Base-by-base conservation (phyloP, 2,113 vertebrate species). In the Raja brachyura region DNA sequence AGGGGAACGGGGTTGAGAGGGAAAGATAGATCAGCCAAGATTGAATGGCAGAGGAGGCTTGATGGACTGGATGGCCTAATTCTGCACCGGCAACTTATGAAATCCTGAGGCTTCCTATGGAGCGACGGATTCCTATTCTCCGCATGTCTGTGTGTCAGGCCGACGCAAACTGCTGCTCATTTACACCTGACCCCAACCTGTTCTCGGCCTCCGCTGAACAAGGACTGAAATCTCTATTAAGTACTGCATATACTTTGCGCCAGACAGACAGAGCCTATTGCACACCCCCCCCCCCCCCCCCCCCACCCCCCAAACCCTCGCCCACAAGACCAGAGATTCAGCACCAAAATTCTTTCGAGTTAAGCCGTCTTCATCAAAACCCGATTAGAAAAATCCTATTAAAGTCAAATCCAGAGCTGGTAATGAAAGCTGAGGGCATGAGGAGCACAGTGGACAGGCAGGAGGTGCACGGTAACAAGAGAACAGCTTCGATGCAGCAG, bases 301-400 rank as follows among this genome's bases (percentile, higher is more conserved):
- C n/a, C 63, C n/a, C n/a, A n/a, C 28, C 83, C 59, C n/a, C 63
- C 83, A n/a, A n/a, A n/a, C 83, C 59, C n/a, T 63, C 83, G 59
- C 16, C 28, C 59, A 88, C 59, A 28, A 63, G 59, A 31, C 61
- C 5, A 31, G 83, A 63, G 59, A 63, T 88, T 88, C 16, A 63
- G 59, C 59, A 88, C 83, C 83, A 28, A 66, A 48, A 66, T 63
- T 63, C 83, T 63, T 66, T 16, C 14, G 28, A n/a, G 13, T n/a
- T 88, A 88, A 88, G 59, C 83, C 59, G 10, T 31, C 59, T 11
- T 63, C 83, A 31, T 88, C 56, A 88, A 63, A 88, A 88, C 83
- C 59, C 31, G 83, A 59, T 88, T 88, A 88, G 83, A 88, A 88
- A 66, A 88, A 88, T 88, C 83, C 59, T 88, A 88, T 88, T 88